Conservation (phyloP, 1,140 invertebrate species). For the Drosophila fuyamai region DNA sequence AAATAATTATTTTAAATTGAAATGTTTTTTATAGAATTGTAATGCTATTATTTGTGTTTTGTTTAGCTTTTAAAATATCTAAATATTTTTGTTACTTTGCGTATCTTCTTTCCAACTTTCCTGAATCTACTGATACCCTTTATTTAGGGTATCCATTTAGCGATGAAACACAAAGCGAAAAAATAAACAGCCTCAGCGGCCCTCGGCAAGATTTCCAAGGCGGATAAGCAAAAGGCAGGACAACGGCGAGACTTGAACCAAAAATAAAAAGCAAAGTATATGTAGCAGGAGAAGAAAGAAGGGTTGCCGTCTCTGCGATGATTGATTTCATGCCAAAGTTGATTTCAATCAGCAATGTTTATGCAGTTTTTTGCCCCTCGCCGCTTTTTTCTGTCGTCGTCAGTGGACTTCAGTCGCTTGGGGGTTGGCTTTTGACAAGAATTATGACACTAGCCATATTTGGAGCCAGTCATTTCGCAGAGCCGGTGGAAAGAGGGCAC, state of each 20-base stretch:
- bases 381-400: conserved; percentile 22
- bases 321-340: conserved; percentile 84
- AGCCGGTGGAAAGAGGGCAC: background rate
- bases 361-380: conserved; percentile 71
- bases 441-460: conserved; percentile 82
- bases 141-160: conserved; percentile 33
- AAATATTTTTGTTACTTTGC: too few species aligned
- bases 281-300: conserved; percentile 24
- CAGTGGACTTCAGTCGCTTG: conserved; percentile 62
- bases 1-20: too few species aligned
- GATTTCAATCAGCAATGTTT: conserved; percentile 84
- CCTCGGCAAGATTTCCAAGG: conserved; percentile 69
- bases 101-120: too few species aligned
- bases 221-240: conserved; percentile 65
- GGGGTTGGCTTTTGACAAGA: conserved; percentile 79
- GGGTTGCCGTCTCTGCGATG: conserved; percentile 71
- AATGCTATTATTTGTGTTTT: too few species aligned
- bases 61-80: too few species aligned
- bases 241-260: conserved; percentile 37
- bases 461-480: conserved; percentile 43
- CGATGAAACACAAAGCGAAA: conserved; percentile 7
- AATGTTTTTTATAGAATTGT: too few species aligned
- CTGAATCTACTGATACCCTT: conserved; percentile 18
- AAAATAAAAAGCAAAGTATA: conserved; percentile 19
- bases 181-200: conserved; percentile 35